Base-by-base conservation (phyloP, 2,797 vertebrate genomes). In the Hydrophis major region DNA sequence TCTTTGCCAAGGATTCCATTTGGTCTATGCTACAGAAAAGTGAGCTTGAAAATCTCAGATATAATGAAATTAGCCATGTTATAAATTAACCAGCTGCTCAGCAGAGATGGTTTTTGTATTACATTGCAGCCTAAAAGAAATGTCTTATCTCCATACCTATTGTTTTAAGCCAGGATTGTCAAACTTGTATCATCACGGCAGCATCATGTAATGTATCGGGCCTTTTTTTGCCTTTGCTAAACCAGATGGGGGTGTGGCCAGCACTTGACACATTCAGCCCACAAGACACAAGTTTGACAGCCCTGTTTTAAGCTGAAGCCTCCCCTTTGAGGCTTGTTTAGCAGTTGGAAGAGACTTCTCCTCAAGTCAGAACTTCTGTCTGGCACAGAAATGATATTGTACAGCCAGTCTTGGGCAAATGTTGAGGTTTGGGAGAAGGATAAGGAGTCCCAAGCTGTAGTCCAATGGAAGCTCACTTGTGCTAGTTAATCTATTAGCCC, bases 1-100 rank as follows among this genome's bases (percentile, higher is more conserved):
- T 93, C 91, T 92, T 88, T 92, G 93, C 90, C 88, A 91, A 93
- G 95, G 96, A 97, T 97, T 96, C 96, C 95, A 94, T 94, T 94
- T 91, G 90, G 89, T 88, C 89, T 92, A 56, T 25, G 8, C 78
- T 93, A 93, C 83, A 95, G 95, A 94, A 94, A 94, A 87, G 94
- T 91, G 95, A 94, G 25, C 87, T 87, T 88, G 93, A 95, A 95
- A 94, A 94, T 88, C 57, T n/a, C 28, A 60, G 94, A 86, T 86
- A 63, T 94, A 91, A 92, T 95, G 83, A 94, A 96, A 95, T 95
- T 95, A 96, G 95, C 92, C 78, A 89, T 90, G 93, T 94, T 94
- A 95, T 91, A 94, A 96, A 92, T 89, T 78, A 88, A 92, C 78
- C 93, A 94, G 94, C 87, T 94, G 92, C 32, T 18, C 83, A 88